Base-by-base conservation (phyloP, 2,113 vertebrate genomes). In the Danionella cerebrum region DNA sequence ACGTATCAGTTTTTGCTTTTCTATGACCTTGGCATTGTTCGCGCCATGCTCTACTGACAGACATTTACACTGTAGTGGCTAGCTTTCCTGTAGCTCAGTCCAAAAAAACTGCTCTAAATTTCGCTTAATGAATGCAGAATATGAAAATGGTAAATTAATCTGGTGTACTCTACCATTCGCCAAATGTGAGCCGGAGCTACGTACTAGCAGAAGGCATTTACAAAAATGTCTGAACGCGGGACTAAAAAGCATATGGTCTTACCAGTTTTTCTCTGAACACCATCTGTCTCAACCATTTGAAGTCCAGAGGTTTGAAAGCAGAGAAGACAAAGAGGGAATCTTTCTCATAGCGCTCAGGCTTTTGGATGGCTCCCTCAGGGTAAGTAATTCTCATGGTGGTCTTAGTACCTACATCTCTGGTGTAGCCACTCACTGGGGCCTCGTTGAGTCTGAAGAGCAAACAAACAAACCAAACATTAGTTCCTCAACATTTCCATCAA, bases 381-480 rank as follows among this genome's bases (percentile, higher is more conserved):
- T 99, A 99, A 1, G 96, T 98, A 74, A 98, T 98, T 77, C 96
- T 91, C 60, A 99, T 65, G 8, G 96, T 98, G 54, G 96, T 99
- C 85, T 97, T 98, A 84, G 90, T 89, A 75, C 96, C 96, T 35
- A 99, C 96, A 5, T 99, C 95, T 74, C 87, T 94, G 71, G 86
- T 82, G 65, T 91, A 96, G 62, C 94, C 94, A 45, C 78, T 91
- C 66, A 99, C 91, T 0, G 94, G 95, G 4, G 96, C 96, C 1
- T 93, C 92, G 73, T 99, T 99, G 77, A 99, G 85, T 84, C 96
- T 99, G 12, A 18, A 54, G 12, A 21, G 25, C 6, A 38, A 22
- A 69, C 0, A 21, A 12, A 41, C 21, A 0, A 8, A 44, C 14
- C 19, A 44, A 52, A 21, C 25, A 22, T 18, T 21, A n/a, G n/a